phyloP scores from a whole-genome alignment of 2,888 invertebrate genomes.

The Anarsia innoxiella region DNA sequence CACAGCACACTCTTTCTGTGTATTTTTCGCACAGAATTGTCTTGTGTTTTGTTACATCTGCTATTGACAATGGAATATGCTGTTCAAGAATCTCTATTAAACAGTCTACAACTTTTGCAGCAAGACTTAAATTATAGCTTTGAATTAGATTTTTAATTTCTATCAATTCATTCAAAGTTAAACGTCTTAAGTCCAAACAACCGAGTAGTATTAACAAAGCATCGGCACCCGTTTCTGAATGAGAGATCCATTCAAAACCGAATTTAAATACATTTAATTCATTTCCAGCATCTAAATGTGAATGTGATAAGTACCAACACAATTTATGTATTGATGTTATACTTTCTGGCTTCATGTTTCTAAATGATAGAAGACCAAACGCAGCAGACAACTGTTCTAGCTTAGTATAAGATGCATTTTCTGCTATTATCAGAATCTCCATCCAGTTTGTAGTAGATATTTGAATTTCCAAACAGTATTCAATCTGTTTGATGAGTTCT shows the following conservation, averaged over 20 bases:
- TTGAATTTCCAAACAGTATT: conserved; percentile 42
- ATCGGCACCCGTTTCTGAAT: conserved; percentile 39
- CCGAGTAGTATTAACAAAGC: conserved; percentile 47
- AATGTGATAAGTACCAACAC: conserved; percentile 61
- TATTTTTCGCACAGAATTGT: conserved; percentile 32
- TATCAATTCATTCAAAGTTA: conserved; percentile 32
- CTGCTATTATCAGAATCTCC: conserved; percentile 48
- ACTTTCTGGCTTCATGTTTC: conserved; percentile 40
- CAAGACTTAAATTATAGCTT: conserved; percentile 37
- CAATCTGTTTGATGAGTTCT: conserved; percentile 55
- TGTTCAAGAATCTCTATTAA: conserved; percentile 29
- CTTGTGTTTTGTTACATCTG: conserved; percentile 26
- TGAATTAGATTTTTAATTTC: conserved; percentile 33
- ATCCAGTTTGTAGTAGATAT: conserved; percentile 45
- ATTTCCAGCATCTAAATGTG: conserved; percentile 39
- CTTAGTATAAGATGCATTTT: conserved; percentile 36
- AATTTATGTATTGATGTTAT: conserved; percentile 43
- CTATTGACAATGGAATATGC: conserved; percentile 23
- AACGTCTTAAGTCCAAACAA: conserved; percentile 45
- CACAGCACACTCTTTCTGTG: conserved; percentile 46
- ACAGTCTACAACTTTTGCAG: conserved; percentile 43
- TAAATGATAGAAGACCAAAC: conserved; percentile 48
- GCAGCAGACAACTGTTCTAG: conserved; percentile 39
- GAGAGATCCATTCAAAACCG: conserved; percentile 49
- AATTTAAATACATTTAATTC: conserved; percentile 56